Evolutionary conservation across 1,140 invertebrate species (phyloP), one percentile per base, ranked within the genome.

Genomic region (Mactra quadrangularis): DNA sequence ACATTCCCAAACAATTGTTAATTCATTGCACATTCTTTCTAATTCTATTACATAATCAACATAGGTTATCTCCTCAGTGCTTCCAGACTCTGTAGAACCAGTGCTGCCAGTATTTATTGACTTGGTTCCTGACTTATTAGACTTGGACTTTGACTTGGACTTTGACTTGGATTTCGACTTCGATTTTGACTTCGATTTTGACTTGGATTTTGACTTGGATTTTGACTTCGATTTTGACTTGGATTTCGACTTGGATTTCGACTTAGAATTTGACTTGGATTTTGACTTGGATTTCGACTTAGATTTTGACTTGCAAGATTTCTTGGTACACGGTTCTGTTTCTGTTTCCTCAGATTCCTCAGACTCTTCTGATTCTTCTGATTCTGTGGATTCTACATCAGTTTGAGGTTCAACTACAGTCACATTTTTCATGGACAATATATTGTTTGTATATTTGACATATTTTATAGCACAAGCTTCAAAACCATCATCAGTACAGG

Each of bases 401-500:
- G 3, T 35, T 60, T n/a, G 25, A 15, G 27, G 57, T 25, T 22
- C 1, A 27, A 27, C 31, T 22, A 27, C 31, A 19, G 22, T 62
- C 6, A 41, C 38, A 7, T 41, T 15, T 45, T 76, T 76, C 74
- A 55, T 62, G 29, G 19, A 29, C 11, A 76, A 15, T 47, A 76
- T 76, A 25, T 76, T 60, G 15, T 33, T 45, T 3, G 47, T 13
- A 31, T 62, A 76, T 1, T 29, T 33, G 1, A 62, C 11, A 35
- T 76, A 76, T n/a, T 50, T 64, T 25, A 45, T 50, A 31, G 74
- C 57, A 35, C 74, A 76, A 2, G 3, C 22, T 1, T 7, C 11
- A 41, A 7, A 41, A 55, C 62, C 62, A 64, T 76, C 45, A 6
- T 64, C 74, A 11, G 53, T 62, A 33, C 74, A 76, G 13, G n/a